Evolutionary conservation across 2,113 vertebrate genomes (phyloP).

Genomic region (Myotis brandtii): DNA sequence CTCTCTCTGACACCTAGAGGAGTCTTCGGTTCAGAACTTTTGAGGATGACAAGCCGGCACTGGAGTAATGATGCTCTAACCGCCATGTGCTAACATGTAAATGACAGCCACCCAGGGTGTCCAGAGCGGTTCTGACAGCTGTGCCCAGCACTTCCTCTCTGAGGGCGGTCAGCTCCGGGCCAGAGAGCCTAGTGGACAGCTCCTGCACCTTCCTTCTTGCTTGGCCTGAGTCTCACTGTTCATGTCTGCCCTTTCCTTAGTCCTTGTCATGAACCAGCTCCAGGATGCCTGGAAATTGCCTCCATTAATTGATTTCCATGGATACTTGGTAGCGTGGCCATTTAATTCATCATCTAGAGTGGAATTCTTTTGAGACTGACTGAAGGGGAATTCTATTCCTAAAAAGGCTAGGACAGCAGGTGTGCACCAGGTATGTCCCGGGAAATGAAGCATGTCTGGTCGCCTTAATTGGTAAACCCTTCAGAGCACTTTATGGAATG

Average conservation of each 20-base stretch:
- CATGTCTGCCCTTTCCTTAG: not conserved
- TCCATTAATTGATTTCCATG: not conserved
- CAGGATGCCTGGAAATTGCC: not conserved
- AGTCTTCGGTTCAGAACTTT: not conserved
- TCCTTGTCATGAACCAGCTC: not conserved
- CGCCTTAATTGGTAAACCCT: not conserved
- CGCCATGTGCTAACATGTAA: not conserved
- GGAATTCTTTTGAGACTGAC: not conserved
- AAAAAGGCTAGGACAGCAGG: not conserved
- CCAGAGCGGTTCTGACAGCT: not conserved
- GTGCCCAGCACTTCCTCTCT: not conserved
- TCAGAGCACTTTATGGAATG: not conserved
- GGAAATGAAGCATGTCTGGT: not conserved
- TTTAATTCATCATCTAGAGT: not conserved
- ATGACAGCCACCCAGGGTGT: not conserved
- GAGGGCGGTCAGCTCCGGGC: too few species aligned
- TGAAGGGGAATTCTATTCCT: not conserved
- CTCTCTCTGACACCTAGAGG: not conserved
- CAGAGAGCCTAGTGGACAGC: not conserved
- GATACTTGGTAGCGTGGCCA: not conserved
- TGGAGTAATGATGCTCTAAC: not conserved
- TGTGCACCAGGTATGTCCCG: not conserved
- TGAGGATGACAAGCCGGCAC: not conserved
- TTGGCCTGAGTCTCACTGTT: not conserved
- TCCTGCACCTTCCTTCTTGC: not conserved